Evolutionary conservation across 2,113 vertebrate species (phyloP).

Genomic region (Dipodomys stephensi): DNA sequence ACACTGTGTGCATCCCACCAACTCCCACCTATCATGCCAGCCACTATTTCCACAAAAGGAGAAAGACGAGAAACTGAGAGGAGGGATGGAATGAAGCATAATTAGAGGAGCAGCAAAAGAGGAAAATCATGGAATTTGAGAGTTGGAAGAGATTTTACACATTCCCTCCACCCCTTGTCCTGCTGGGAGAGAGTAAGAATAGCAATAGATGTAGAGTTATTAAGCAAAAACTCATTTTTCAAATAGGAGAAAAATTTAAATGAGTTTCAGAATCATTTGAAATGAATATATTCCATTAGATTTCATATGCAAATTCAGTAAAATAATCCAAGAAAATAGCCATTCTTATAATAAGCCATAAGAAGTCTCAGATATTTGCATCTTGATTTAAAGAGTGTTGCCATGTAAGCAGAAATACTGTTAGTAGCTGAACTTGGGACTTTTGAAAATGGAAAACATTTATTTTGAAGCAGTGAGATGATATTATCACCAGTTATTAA

Average conservation of each 20-base stretch:
- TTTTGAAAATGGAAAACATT: conserved; percentile 78
- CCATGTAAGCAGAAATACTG: conserved; percentile 58
- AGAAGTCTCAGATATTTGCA: conserved; percentile 72
- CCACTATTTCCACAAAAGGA: background rate
- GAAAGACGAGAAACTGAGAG: background rate
- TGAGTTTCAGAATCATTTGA: conserved; percentile 43
- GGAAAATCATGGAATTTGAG: background rate
- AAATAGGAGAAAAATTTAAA: conserved; percentile 38
- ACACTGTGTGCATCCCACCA: background rate
- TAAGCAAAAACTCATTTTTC: conserved; percentile 61
- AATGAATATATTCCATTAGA: conserved; percentile 69
- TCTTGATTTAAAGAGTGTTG: conserved; percentile 66
- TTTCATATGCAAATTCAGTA: conserved; percentile 61
- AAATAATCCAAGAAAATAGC: conserved; percentile 72
- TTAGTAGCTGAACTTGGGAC: conserved; percentile 73
- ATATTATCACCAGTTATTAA: conserved; percentile 79
- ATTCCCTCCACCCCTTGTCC: background rate
- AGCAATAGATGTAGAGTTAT: conserved; percentile 10
- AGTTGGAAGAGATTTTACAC: conserved; percentile 12
- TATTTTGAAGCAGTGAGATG: conserved; percentile 76
- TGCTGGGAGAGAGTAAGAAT: background rate
- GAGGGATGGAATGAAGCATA: background rate
- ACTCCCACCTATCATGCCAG: background rate
- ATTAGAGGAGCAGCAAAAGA: background rate
- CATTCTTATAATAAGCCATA: conserved; percentile 50